Evolutionary conservation across 2,797 vertebrate species (phyloP).

Genomic region (Squalus acanthias): DNA sequence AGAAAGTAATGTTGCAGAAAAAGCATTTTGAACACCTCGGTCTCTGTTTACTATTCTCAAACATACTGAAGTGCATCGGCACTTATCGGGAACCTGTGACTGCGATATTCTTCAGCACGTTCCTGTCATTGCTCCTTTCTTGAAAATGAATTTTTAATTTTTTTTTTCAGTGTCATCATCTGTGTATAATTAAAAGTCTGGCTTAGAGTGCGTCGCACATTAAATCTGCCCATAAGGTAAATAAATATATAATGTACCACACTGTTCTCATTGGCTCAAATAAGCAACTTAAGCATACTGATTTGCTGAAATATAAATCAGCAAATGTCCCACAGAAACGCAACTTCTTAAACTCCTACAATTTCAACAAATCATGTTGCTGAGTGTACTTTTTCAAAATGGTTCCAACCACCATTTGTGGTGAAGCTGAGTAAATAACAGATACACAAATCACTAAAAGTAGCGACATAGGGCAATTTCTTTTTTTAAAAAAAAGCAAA

Average conservation of each 20-base stretch:
- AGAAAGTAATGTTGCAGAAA: background rate
- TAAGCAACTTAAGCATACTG: background rate
- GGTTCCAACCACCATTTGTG: background rate
- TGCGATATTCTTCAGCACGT: background rate
- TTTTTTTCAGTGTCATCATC: background rate
- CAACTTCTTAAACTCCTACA: background rate
- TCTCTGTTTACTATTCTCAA: background rate
- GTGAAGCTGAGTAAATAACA: background rate
- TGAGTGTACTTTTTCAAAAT: background rate
- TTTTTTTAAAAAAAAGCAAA: no score
- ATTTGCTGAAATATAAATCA: background rate
- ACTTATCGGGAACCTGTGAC: background rate
- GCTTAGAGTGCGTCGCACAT: no score
- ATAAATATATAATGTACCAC: no score
- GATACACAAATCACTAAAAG: background rate
- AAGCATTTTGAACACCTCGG: background rate
- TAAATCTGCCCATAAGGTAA: no score
- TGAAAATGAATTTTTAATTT: background rate
- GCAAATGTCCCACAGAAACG: background rate
- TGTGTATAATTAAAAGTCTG: background rate
- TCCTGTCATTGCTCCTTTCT: background rate
- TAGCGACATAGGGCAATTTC: background rate
- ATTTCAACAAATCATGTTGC: background rate
- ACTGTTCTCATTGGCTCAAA: background rate
- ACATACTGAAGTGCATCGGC: background rate